Evolutionary conservation across 1,140 invertebrate genomes (phyloP).

Genomic region (Drosophila parvula): DNA sequence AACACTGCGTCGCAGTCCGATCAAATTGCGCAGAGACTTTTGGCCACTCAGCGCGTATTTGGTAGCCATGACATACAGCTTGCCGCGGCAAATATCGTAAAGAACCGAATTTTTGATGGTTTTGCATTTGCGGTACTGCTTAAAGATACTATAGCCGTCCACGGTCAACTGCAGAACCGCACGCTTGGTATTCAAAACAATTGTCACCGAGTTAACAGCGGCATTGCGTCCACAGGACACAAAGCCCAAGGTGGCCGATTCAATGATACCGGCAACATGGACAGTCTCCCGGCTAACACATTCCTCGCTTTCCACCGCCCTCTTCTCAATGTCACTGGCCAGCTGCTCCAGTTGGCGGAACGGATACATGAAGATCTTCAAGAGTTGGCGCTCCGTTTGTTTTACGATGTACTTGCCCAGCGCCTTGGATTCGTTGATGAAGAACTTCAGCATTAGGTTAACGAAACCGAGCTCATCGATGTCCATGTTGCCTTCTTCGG

Average conservation of each 20-base stretch:
- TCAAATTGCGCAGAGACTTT: constrained; percentile 39
- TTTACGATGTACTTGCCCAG: constrained; percentile 26
- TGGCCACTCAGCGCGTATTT: constrained; percentile 8
- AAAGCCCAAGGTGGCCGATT: constrained; percentile 36
- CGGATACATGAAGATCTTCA: constrained; percentile 60
- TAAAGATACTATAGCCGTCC: constrained; percentile 28
- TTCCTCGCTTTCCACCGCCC: constrained; percentile 36
- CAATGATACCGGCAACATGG: constrained; percentile 17
- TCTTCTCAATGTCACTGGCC: constrained; percentile 36
- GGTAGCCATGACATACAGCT: background rate
- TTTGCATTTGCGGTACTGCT: constrained; percentile 7
- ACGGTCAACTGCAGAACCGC: constrained; percentile 48
- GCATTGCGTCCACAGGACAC: constrained; percentile 41
- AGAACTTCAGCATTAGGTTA: constrained; percentile 12
- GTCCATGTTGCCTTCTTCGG: background rate
- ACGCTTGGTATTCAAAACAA: constrained; percentile 38
- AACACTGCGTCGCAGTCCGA: constrained; percentile 36
- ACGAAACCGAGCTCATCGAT: constrained; percentile 29
- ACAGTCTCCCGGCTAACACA: constrained; percentile 45
- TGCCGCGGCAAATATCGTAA: rapidly evolving
- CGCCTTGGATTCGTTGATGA: constrained; percentile 21
- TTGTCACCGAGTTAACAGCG: constrained; percentile 27
- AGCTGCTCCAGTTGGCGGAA: constrained; percentile 39
- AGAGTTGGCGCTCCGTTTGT: constrained; percentile 40
- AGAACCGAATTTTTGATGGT: rapidly evolving